Percentiles rank a stretch among this genome's conserved stretches.
Evolutionary conservation across 2,797 vertebrate species (phyloP).

Genomic region (Carapus acus): DNA sequence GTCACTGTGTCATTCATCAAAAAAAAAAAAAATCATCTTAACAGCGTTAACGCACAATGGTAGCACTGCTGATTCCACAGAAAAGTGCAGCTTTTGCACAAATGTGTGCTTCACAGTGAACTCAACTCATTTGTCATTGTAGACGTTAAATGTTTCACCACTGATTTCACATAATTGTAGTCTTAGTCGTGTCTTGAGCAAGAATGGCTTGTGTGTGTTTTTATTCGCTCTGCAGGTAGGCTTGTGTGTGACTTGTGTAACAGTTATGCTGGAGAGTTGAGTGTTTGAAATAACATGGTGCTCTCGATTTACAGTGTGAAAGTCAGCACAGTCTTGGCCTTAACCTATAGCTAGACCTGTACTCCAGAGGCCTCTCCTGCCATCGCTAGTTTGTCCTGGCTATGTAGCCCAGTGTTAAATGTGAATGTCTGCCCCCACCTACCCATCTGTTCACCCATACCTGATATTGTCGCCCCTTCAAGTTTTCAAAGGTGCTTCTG

Average conservation of each 20-base stretch:
- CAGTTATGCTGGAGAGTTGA: slow-evolving; percentile 17
- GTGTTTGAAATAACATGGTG: slow-evolving; percentile 7
- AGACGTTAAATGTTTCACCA: too few relatives aligned
- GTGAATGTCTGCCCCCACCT: slow-evolving; percentile 31
- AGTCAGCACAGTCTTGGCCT: slow-evolving; percentile 66
- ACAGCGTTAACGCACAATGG: background rate
- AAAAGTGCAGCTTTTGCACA: slow-evolving; percentile 1
- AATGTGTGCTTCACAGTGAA: slow-evolving; percentile 15
- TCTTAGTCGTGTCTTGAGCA: too few relatives aligned
- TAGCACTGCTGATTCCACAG: slow-evolving; percentile 2
- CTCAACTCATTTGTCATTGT: too few relatives aligned
- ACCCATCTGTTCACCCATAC: too few relatives aligned
- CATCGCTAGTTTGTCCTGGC: slow-evolving; percentile 57
- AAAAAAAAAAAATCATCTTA: slow-evolving; percentile 1
- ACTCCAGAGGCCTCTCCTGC: slow-evolving; percentile 69
- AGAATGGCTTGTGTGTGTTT: slow-evolving; percentile 13
- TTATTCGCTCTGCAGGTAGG: slow-evolving; percentile 16
- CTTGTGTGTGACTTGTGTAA: slow-evolving; percentile 22
- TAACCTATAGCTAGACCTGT: slow-evolving; percentile 64
- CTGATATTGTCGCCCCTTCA: slow-evolving; percentile 37
- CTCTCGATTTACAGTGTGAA: slow-evolving; percentile 30
- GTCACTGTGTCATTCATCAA: slow-evolving; percentile 27
- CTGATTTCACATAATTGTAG: too few relatives aligned
- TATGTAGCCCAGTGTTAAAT: slow-evolving; percentile 45
- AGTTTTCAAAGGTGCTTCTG: slow-evolving; percentile 68